These are phyloP conservation scores for Phaonia tiefii DNA, from an alignment of 2,888 invertebrate species.

Conservation along the genomic window DNA sequence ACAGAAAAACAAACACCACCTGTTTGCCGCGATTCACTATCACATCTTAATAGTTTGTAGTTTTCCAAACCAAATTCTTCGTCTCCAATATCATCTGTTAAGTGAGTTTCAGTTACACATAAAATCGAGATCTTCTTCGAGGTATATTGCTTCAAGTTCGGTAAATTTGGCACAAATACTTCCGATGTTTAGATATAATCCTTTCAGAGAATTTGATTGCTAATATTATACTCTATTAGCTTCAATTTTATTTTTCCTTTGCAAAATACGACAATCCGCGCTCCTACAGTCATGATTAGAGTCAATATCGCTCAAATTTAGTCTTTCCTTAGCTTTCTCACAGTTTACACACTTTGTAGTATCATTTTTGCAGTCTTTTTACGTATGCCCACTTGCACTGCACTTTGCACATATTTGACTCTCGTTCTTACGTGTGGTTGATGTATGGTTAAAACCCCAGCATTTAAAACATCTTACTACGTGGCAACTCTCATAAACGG, in stretches of 20 bases:
- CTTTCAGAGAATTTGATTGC: conserved; percentile 14
- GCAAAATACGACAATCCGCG: conserved; percentile 2
- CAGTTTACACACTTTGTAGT: conserved; percentile 40
- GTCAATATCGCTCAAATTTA: neutral
- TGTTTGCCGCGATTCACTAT: conserved; percentile 23
- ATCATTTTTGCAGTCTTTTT: conserved; percentile 26
- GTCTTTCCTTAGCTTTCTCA: conserved; percentile 23
- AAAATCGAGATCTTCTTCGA: conserved; percentile 35
- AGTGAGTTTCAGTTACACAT: conserved; percentile 23
- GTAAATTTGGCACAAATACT: conserved; percentile 4
- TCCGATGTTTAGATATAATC: conserved; percentile 27
- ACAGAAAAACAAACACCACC: conserved; percentile 38
- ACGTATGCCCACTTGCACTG: conserved; percentile 25
- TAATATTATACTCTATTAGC: conserved; percentile 36
- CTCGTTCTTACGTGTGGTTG: conserved; percentile 45
- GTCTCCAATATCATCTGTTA: conserved; percentile 6
- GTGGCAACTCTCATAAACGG: neutral
- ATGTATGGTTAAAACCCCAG: conserved; percentile 53
- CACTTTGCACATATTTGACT: conserved; percentile 34
- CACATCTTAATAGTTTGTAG: conserved; percentile 7
- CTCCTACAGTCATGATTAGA: conserved; percentile 42
- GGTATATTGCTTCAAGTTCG: neutral
- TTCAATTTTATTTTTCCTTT: conserved; percentile 32
- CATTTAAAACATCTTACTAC: conserved; percentile 55
- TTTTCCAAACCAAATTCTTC: neutral